Evolutionary conservation across 2,113 vertebrate species (phyloP).

Genomic region (Xenopus borealis): DNA sequence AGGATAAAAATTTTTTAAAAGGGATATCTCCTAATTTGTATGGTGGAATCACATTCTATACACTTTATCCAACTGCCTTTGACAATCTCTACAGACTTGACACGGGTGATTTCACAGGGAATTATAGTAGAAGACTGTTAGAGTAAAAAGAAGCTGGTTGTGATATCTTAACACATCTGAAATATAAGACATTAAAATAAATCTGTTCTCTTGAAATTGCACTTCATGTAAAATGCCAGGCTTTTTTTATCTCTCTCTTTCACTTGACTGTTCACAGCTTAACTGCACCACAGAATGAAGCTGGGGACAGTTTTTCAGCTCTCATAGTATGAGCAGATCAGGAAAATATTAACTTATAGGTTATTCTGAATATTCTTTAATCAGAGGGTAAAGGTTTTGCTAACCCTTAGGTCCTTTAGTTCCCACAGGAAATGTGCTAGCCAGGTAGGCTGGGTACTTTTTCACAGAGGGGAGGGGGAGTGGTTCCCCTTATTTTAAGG

Average conservation of each 20-base stretch:
- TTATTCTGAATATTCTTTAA: no score
- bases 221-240: not conserved
- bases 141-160: not conserved
- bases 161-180: not conserved
- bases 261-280: not conserved
- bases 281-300: no score
- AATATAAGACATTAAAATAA: conserved; percentile 4
- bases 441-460: no score
- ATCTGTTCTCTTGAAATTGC: conserved; percentile 7
- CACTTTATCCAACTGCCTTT: conserved; percentile 10
- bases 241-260: not conserved
- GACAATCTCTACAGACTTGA: conserved; percentile 4
- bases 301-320: no score
- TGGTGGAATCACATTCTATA: conserved; percentile 9
- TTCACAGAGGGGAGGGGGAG: no score
- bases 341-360: no score
- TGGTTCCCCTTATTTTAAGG: no score
- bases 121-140: not conserved
- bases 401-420: no score
- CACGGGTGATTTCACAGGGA: conserved; percentile 16
- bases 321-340: no score
- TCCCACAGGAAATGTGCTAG: no score
- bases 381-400: no score
- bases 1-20: not conserved
- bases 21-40: conserved; percentile 4